Percentiles rank a stretch among this genome's conserved stretches.
Conservation (phyloP, 2,797 vertebrate species). For the Centropyge bicolor region DNA sequence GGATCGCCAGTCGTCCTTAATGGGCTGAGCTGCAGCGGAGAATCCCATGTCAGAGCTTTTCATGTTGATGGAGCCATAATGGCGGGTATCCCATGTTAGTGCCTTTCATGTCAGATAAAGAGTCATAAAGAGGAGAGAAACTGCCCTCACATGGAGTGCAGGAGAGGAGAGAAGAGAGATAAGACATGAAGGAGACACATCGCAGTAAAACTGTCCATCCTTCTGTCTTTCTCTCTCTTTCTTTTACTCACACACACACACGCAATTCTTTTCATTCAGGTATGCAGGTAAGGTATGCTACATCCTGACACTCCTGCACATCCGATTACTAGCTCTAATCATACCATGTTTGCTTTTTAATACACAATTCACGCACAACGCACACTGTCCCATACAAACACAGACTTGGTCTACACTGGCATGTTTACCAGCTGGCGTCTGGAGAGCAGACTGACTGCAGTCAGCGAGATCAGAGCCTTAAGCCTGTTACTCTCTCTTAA, state of each 20-base stretch:
- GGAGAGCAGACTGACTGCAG: constrained; percentile 71
- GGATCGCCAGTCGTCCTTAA: constrained; percentile 82
- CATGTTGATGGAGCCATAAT: constrained; percentile 88
- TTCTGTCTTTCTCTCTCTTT: constrained; percentile 19
- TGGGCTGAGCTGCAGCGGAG: constrained; percentile 78
- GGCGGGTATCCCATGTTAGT: constrained; percentile 84
- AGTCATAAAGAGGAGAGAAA: constrained; percentile 85
- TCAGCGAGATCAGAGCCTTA: constrained; percentile 76
- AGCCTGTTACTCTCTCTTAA: constrained; percentile 72
- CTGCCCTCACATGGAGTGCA: constrained; percentile 78
- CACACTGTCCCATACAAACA: constrained; percentile 59
- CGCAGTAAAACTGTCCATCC: constrained; percentile 79
- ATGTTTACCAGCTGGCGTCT: constrained; percentile 86
- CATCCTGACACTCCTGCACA: constrained; percentile 20
- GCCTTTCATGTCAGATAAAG: constrained; percentile 89
- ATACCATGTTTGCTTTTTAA: constrained; percentile 48
- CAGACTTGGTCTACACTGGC: constrained; percentile 64
- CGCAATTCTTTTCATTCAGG: constrained; percentile 36
- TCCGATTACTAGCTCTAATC: constrained; percentile 37
- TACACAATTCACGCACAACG: constrained; percentile 40
- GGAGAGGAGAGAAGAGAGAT: constrained; percentile 77
- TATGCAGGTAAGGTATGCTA: constrained; percentile 39
- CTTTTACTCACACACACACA: constrained; percentile 13
- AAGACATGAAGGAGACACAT: constrained; percentile 79
- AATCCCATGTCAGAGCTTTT: constrained; percentile 83